A percentile compares a stretch with the other conserved stretches of the same genome.
These are phyloP conservation scores for Eleginops maclovinus DNA, from an alignment of 2,113 vertebrate species.

Conservation along the genomic window DNA sequence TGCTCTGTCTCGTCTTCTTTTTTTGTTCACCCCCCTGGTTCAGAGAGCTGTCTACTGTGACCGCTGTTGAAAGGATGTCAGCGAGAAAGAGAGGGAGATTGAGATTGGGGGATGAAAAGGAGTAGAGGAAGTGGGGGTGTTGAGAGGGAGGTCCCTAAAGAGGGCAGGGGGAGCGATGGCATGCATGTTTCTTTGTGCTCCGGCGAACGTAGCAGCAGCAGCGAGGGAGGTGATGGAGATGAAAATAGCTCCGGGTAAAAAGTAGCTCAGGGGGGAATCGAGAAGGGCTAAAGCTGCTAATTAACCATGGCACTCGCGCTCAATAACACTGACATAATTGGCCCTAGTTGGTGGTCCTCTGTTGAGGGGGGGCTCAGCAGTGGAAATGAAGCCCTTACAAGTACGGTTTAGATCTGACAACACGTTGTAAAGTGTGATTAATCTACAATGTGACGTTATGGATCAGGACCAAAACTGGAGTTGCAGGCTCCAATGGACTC, in stretches of 20 bases:
- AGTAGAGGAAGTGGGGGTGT: constrained; percentile 36
- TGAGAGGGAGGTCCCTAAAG: constrained; percentile 63
- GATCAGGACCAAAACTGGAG: constrained; percentile 13
- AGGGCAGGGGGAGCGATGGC: constrained; percentile 69
- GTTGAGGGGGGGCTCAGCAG: constrained; percentile 40
- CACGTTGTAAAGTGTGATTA: constrained; percentile 22
- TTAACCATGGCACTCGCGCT: constrained; percentile 60
- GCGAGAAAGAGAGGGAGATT: constrained; percentile 29
- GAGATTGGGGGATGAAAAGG: constrained; percentile 49
- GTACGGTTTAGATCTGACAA: constrained; percentile 30
- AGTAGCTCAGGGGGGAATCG: constrained; percentile 49
- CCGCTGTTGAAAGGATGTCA: constrained; percentile 75
- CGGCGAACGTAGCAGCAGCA: constrained; percentile 64
- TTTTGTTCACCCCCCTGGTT: constrained; percentile 33
- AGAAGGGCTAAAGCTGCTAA: constrained; percentile 66
- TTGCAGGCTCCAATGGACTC: neutral
- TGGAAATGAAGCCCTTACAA: constrained; percentile 15
- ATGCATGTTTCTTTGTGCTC: constrained; percentile 76
- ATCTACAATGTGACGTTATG: constrained; percentile 27
- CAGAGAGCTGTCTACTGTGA: constrained; percentile 77
- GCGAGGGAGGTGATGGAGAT: constrained; percentile 68
- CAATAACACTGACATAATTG: constrained; percentile 66
- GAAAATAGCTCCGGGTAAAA: constrained; percentile 69
- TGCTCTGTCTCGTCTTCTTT: constrained; percentile 62
- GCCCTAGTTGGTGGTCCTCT: constrained; percentile 63